These are phyloP conservation scores for Enteromius anoplus DNA, from an alignment of 2,797 vertebrate species.

Conservation along the genomic window DNA sequence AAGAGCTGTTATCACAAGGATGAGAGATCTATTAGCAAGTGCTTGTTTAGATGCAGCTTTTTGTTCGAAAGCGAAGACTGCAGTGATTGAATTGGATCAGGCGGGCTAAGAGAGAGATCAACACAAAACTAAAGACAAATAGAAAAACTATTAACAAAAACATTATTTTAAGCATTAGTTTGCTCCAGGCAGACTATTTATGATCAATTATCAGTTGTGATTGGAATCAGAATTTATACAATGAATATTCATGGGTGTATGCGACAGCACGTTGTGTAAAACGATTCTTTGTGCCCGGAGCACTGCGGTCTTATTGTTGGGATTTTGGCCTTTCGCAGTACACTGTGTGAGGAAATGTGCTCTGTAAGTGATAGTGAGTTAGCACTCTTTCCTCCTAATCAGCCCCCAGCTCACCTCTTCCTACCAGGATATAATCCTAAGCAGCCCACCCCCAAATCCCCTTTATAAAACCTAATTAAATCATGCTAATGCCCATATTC, in stretches of 20 bases:
- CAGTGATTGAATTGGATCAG: slow-evolving; percentile 18
- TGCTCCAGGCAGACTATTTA: not conserved
- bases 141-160: not conserved
- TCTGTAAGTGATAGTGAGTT: slow-evolving; percentile 49
- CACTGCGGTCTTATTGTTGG: slow-evolving; percentile 27
- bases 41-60: slow-evolving; percentile 52
- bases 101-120: not conserved
- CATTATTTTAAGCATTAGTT: not conserved
- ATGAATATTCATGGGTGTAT: slow-evolving; percentile 3
- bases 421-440: slow-evolving; percentile 43
- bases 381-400: slow-evolving; percentile 40
- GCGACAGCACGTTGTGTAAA: slow-evolving; percentile 1
- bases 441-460: slow-evolving; percentile 37
- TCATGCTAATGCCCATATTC: slow-evolving; percentile 63
- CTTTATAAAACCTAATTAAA: slow-evolving; percentile 60
- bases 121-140: slow-evolving; percentile 8
- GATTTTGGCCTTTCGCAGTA: slow-evolving; percentile 15
- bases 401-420: slow-evolving; percentile 40
- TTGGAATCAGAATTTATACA: slow-evolving; percentile 3
- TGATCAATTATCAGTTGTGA: slow-evolving; percentile 3
- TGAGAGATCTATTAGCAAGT: slow-evolving; percentile 53
- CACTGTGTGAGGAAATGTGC: slow-evolving; percentile 35
- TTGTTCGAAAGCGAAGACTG: slow-evolving; percentile 30
- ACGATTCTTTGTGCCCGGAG: slow-evolving; percentile 12
- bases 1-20: slow-evolving; percentile 38